These are phyloP conservation scores for Cephus sareptanus DNA, from an alignment of 2,888 invertebrate species.

Conservation along the genomic window DNA sequence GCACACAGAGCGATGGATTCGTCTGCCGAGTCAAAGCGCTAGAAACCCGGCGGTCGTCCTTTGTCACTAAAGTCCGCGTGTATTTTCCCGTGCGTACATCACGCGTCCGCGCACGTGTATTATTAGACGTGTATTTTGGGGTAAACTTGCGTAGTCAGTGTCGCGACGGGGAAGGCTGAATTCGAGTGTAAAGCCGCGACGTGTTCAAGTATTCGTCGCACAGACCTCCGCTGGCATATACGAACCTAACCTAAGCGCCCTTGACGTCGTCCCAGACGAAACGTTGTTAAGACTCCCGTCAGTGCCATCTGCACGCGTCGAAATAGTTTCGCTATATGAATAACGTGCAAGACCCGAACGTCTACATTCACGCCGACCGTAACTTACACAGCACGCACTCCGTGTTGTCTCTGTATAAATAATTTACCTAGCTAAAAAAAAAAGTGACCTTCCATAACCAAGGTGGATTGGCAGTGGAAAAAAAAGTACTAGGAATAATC, in stretches of 20 bases:
- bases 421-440: neutral
- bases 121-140: constrained; percentile 25
- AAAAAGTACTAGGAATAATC: neutral
- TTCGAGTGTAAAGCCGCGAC: neutral
- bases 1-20: neutral
- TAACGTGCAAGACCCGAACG: neutral
- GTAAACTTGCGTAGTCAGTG: neutral
- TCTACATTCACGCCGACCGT: neutral
- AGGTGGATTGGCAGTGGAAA: neutral
- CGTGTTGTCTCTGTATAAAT: neutral
- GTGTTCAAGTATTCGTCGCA: neutral
- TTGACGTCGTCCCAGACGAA: neutral
- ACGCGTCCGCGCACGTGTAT: constrained; percentile 8
- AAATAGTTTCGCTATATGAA: neutral
- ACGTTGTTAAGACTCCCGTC: neutral
- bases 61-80: neutral
- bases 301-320: neutral
- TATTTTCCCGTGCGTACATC: neutral
- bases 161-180: neutral
- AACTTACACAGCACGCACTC: neutral
- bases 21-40: neutral
- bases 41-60: neutral
- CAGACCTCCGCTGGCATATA: neutral
- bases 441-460: neutral
- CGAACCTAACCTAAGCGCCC: neutral